Percentiles rank a stretch among this genome's conserved stretches.
phyloP scores from a whole-genome alignment of 2,888 invertebrate genomes.

The Eupelmus urozonus region DNA sequence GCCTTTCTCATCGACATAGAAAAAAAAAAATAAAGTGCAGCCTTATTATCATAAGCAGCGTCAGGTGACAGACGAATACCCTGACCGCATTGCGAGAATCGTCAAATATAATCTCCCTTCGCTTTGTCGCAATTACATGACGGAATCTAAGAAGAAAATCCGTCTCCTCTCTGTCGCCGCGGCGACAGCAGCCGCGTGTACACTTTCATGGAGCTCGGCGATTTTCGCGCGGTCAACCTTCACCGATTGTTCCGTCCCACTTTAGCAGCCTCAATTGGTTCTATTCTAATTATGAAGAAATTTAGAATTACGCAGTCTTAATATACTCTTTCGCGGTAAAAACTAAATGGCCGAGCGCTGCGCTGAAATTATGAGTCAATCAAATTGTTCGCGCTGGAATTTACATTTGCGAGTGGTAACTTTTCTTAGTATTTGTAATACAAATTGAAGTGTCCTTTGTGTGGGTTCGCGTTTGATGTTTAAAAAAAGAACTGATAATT shows the following conservation, averaged over 20 bases:
- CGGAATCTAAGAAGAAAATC: conserved; percentile 13
- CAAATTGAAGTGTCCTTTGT: too few species aligned
- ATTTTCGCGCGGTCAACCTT: conserved; percentile 39
- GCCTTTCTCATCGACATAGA: background rate
- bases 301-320: conserved; percentile 13
- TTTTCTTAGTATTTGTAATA: too few species aligned
- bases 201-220: conserved; percentile 1
- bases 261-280: conserved; percentile 36
- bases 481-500: too few species aligned
- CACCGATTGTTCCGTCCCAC: conserved; percentile 43
- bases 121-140: conserved; percentile 38
- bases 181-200: background rate
- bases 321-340: conserved; percentile 1
- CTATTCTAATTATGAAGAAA: conserved; percentile 38
- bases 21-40: background rate
- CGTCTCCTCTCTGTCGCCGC: background rate
- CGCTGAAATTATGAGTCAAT: background rate
- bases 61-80: conserved; percentile 15
- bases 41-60: background rate
- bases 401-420: too few species aligned
- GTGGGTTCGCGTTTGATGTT: too few species aligned
- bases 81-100: conserved; percentile 41
- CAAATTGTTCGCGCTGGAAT: background rate
- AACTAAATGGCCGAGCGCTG: background rate
- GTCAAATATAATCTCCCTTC: conserved; percentile 22